Percentiles rank a stretch among this genome's conserved stretches.
Evolutionary conservation across 2,888 invertebrate species (phyloP).

Genomic region (Noctua janthe): DNA sequence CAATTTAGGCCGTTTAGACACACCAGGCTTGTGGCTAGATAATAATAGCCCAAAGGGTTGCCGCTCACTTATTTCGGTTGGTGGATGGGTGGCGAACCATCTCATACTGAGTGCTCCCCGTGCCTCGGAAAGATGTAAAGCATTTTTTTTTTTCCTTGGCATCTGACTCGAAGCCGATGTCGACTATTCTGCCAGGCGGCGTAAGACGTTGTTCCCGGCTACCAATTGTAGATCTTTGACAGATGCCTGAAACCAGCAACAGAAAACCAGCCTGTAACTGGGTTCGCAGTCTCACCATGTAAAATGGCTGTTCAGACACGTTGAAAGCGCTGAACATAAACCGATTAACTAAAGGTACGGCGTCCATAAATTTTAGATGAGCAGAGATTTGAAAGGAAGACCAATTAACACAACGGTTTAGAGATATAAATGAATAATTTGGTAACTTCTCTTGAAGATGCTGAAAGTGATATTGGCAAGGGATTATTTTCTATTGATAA

Average conservation of each 20-base stretch:
- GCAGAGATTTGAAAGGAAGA: conserved; percentile 7
- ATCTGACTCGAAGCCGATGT: too few species aligned
- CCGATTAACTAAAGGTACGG: conserved; percentile 13
- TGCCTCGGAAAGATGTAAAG: not conserved
- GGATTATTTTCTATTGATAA: not conserved
- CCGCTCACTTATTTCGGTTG: not conserved
- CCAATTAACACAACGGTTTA: conserved; percentile 29
- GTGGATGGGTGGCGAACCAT: not conserved
- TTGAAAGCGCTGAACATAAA: conserved; percentile 19
- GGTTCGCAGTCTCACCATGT: not conserved
- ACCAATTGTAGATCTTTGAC: not conserved
- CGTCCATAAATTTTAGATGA: conserved; percentile 27
- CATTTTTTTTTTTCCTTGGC: not conserved
- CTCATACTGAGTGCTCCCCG: not conserved
- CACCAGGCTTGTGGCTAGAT: not conserved
- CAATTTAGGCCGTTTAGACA: conserved; percentile 3
- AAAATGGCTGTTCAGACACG: not conserved
- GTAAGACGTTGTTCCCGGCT: not conserved
- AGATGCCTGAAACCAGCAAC: not conserved
- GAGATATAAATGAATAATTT: conserved; percentile 17
- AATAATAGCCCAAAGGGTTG: not conserved
- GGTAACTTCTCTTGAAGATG: conserved; percentile 18
- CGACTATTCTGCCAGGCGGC: too few species aligned
- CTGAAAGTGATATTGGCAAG: not conserved
- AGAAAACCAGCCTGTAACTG: not conserved